Conservation (phyloP, 2,888 invertebrate species). For the Dasysyrphus tricinctus region DNA sequence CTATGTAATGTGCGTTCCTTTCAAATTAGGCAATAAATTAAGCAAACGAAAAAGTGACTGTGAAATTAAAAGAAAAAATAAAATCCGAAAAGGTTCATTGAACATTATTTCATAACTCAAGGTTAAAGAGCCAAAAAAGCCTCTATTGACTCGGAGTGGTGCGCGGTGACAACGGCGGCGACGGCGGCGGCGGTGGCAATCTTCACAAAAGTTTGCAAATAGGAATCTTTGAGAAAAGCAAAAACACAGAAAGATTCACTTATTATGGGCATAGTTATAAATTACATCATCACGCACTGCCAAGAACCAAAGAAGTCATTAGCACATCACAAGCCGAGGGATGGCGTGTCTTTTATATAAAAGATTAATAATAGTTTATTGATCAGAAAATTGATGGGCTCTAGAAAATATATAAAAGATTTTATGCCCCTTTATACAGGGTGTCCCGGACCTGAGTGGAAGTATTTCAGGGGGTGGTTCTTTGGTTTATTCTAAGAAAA, state of each 20-base stretch:
- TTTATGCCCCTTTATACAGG: neutral
- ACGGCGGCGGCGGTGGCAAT: constrained; percentile 12
- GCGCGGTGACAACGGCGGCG: neutral
- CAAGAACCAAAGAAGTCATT: constrained; percentile 51
- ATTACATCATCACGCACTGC: constrained; percentile 62
- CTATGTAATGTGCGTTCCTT: neutral
- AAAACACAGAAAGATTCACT: constrained; percentile 15
- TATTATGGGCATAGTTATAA: constrained; percentile 33
- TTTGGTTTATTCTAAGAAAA: no score
- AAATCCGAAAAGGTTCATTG: constrained; percentile 48
- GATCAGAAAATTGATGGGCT: constrained; percentile 2
- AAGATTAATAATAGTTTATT: constrained; percentile 20
- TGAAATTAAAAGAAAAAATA: constrained; percentile 6
- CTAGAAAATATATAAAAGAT: constrained; percentile 14
- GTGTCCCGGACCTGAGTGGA: no score
- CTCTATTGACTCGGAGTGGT: constrained; percentile 5
- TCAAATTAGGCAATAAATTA: constrained; percentile 17
- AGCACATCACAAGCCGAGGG: constrained; percentile 16
- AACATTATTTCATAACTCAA: constrained; percentile 62
- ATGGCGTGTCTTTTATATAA: constrained; percentile 11
- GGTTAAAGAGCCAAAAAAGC: constrained; percentile 33
- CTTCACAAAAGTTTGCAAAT: constrained; percentile 22
- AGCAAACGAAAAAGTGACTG: constrained; percentile 13
- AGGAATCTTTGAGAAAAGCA: constrained; percentile 7
- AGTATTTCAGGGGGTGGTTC: no score